Percentiles rank a stretch among this genome's conserved stretches.
Evolutionary conservation across 1,140 invertebrate species (phyloP).

Genomic region (Holcopasites calliopsidis): DNA sequence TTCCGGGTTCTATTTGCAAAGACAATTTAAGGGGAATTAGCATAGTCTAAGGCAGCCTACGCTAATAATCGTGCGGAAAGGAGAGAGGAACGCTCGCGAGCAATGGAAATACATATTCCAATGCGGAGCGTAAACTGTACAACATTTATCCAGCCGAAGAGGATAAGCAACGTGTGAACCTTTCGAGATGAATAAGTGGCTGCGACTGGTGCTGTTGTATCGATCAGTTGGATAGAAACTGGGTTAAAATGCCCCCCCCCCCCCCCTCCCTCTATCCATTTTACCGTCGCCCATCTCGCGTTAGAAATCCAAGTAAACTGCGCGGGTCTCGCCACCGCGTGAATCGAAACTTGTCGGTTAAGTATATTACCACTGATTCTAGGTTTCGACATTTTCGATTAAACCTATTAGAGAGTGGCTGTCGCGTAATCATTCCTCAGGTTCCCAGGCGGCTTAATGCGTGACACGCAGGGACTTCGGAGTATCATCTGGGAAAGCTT

Average conservation of each 20-base stretch:
- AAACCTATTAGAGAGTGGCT: slow-evolving; percentile 18
- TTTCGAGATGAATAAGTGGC: slow-evolving; percentile 65
- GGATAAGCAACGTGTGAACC: slow-evolving; percentile 44
- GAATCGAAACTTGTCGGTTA: slow-evolving; percentile 32
- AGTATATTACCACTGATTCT: slow-evolving; percentile 32
- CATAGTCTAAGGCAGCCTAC: neutral
- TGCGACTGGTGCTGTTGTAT: slow-evolving; percentile 65
- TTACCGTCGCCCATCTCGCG: slow-evolving; percentile 44
- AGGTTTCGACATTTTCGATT: slow-evolving; percentile 33
- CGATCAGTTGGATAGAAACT: slow-evolving; percentile 69
- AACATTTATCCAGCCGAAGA: slow-evolving; percentile 40
- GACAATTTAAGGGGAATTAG: neutral
- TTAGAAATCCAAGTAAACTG: slow-evolving; percentile 58
- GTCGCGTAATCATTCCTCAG: slow-evolving; percentile 26
- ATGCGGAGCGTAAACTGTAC: neutral
- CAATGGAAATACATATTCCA: slow-evolving; percentile 4
- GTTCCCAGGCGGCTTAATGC: too few species aligned
- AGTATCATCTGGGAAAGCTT: neutral
- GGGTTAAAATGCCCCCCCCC: slow-evolving; percentile 66
- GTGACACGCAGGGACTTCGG: neutral
- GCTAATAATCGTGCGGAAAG: neutral
- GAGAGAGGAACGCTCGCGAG: neutral
- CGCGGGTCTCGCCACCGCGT: slow-evolving; percentile 4
- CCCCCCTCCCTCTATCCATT: slow-evolving; percentile 54
- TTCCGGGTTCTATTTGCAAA: neutral